Base-by-base conservation (phyloP, 2,888 invertebrate species). In the Ceraclea dissimilis region DNA sequence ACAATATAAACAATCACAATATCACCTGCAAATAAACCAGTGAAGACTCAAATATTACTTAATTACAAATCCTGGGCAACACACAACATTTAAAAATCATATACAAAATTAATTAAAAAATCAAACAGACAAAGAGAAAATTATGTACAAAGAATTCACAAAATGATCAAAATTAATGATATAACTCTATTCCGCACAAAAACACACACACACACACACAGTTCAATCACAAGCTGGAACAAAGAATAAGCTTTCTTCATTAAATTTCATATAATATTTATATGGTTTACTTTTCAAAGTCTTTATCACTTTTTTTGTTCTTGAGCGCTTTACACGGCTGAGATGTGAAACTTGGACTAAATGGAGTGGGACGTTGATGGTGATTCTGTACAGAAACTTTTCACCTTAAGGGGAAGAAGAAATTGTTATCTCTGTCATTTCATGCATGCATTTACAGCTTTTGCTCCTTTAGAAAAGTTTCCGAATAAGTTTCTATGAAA, bases 341-440 rank as follows among this genome's bases (percentile, higher is more conserved):
- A 31, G 6, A 16, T 39, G 16, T n/a, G 16, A 39, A 13, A n/a
- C 39, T n/a, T 13, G 39, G 13, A 13, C 16, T 16, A 39, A 39
- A 39, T 39, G 39, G 39, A 39, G 39, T 39, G 39, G 39, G 39
- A 26, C 10, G 39, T n/a, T 16, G 39, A n/a, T 39, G 39, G 39
- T 39, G 39, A 39, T 39, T 39, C 39, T 39, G 6, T 31, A n/a
- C 5, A n/a, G 39, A 39, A 39, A 39, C 39, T 39, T 39, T 39
- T 39, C 39, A 39, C 39, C 39, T 39, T 39, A 39, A 26, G 26
- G 26, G 26, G 26, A 26, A 26, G 26, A 26, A 26, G 39, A 16
- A 39, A 26, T 50, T 43, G 21, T 52, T 33, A 56, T 56, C 48
- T 26, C 34, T 39, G 39, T 51, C 56, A 51, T 33, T 51, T 56